phyloP scores from a whole-genome alignment of 2,797 vertebrate genomes.

The Setipinna tenuifilis region DNA sequence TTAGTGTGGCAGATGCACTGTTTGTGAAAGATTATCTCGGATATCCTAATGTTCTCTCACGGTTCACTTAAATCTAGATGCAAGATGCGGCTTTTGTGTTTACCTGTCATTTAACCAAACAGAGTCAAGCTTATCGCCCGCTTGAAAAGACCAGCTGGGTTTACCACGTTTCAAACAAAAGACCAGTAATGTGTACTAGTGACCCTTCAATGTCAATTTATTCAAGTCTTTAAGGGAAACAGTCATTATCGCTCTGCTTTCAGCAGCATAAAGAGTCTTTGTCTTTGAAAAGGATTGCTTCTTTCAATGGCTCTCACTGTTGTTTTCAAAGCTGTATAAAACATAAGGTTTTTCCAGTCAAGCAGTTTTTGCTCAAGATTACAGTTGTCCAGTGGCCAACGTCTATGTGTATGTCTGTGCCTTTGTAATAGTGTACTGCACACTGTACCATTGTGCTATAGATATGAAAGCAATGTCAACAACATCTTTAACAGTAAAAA shows the following conservation, averaged over 20 bases:
- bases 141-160: neutral
- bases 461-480: neutral
- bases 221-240: neutral
- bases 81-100: neutral
- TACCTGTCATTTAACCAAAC: slow-evolving; percentile 7
- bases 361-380: neutral
- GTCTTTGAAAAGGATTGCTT: slow-evolving; percentile 14
- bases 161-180: neutral
- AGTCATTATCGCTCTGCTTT: neutral
- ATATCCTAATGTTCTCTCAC: neutral
- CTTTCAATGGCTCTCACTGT: slow-evolving; percentile 2
- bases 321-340: neutral
- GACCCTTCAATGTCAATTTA: slow-evolving; percentile 9
- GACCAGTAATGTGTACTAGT: neutral
- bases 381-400: neutral
- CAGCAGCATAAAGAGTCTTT: neutral
- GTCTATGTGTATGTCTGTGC: neutral
- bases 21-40: neutral
- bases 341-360: neutral
- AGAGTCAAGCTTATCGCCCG: neutral
- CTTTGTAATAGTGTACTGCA: neutral
- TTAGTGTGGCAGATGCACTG: neutral
- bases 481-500: neutral
- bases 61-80: neutral
- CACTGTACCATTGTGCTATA: neutral